Conservation (phyloP, 2,797 vertebrate species). For the Ceyx erithaca region DNA sequence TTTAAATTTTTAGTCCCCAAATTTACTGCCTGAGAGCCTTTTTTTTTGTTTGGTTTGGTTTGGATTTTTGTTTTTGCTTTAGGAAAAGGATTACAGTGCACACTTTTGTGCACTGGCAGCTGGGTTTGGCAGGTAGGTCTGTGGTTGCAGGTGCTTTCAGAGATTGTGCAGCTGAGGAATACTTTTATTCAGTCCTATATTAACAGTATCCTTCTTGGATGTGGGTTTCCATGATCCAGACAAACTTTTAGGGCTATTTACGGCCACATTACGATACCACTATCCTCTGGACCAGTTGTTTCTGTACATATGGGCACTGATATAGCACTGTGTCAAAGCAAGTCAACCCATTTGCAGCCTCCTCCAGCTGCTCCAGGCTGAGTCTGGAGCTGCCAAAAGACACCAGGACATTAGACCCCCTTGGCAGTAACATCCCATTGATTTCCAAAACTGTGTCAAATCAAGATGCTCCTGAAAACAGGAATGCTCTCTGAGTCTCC, state of each 20-base stretch:
- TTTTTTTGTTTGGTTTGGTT: background rate
- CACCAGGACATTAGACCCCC: background rate
- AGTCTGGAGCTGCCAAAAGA: background rate
- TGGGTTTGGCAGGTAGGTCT: background rate
- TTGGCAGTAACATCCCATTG: background rate
- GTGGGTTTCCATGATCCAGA: background rate
- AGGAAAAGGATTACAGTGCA: background rate
- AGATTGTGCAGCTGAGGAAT: rapidly evolving
- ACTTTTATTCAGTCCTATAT: background rate
- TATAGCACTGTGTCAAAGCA: background rate
- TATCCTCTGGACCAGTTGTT: rapidly evolving
- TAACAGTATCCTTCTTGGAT: background rate
- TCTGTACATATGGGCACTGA: background rate
- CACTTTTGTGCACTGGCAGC: background rate
- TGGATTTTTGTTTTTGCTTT: background rate
- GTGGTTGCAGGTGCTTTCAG: background rate
- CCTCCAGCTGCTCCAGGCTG: background rate
- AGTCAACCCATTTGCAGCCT: background rate
- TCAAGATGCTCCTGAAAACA: background rate
- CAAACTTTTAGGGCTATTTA: background rate
- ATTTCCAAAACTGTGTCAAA: background rate
- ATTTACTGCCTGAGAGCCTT: background rate
- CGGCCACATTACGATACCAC: rapidly evolving
- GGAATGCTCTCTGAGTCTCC: background rate
- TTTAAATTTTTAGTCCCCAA: background rate